Evolutionary conservation across 2,797 vertebrate genomes (phyloP).

Genomic region (Chaenodraco wilsoni): DNA sequence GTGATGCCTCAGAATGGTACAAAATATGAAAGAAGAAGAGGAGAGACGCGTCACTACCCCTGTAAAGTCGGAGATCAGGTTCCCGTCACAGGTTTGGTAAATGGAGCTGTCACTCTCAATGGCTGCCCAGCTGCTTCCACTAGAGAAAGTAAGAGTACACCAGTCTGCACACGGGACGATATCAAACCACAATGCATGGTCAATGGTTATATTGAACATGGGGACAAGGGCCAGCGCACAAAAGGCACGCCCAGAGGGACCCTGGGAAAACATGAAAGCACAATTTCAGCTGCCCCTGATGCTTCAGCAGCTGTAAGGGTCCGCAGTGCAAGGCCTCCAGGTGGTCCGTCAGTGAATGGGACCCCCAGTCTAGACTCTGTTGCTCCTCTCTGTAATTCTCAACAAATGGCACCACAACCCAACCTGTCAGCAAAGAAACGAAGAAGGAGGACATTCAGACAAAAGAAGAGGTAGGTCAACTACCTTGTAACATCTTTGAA

Average conservation of each 20-base stretch:
- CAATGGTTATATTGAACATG: slow-evolving; percentile 42
- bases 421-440: slow-evolving; percentile 12
- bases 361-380: not conserved
- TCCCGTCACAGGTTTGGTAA: slow-evolving; percentile 26
- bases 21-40: slow-evolving; percentile 17
- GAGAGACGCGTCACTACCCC: not conserved
- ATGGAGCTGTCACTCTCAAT: slow-evolving; percentile 16
- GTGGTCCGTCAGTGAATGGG: slow-evolving; percentile 5
- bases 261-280: not conserved
- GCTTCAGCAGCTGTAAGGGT: slow-evolving; percentile 10
- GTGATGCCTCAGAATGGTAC: slow-evolving; percentile 50
- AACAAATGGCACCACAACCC: slow-evolving; percentile 5
- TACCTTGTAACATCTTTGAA: slow-evolving; percentile 11
- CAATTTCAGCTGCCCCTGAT: not conserved
- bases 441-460: slow-evolving; percentile 19
- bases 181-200: slow-evolving; percentile 12
- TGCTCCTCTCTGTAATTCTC: not conserved
- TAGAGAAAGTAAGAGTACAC: slow-evolving; percentile 7
- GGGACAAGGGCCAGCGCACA: slow-evolving; percentile 3
- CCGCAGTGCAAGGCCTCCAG: not conserved
- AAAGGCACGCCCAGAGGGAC: slow-evolving; percentile 2
- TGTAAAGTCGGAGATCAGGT: slow-evolving; percentile 32
- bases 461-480: slow-evolving; percentile 35
- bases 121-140: slow-evolving; percentile 9
- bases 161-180: not conserved